Evolutionary conservation across 2,797 vertebrate genomes (phyloP), one percentile per base, ranked within the genome.

Genomic region (Thaleichthys pacificus): DNA sequence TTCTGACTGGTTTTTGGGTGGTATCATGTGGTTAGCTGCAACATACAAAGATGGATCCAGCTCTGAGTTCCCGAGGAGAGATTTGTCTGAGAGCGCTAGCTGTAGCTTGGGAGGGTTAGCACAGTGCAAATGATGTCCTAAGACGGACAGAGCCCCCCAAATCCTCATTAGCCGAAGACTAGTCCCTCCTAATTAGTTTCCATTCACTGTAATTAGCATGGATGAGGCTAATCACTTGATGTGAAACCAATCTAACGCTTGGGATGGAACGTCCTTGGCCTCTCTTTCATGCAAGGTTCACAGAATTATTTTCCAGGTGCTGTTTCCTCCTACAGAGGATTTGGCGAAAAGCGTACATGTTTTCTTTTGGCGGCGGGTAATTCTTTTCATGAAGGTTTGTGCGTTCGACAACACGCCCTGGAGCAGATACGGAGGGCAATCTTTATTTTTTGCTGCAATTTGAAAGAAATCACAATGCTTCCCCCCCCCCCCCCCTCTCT

Each of bases 181-280:
- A 95, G 94, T 94, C 96, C 93, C 94, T 96, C 94, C 94, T 97
- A 98, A 98, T 98, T 98, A 97, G 95, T 95, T 96, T 96, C 95
- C 94, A 95, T 96, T 96, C 94, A 93, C 88, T 93, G 93, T 96
- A 97, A 96, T 98, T 97, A 97, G 93, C 94, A 92, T 90, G 91
- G 93, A 96, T 95, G 93, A 94, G 92, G 93, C 95, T 97, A 96
- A 97, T 97, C 96, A 97, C 94, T 92, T 94, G 94, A 95, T 95
- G 96, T 94, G 94, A 95, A 97, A 95, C 95, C 95, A 96, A 95
- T 96, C 95, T 95, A 95, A 95, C 93, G 94, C 95, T 93, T 94
- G 93, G 92, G 89, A 94, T 94, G 91, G 92, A 93, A 93, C 90
- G 95, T 95, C 96, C 96, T 98, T 96, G 96, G 93, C 92, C 93